phyloP scores from a whole-genome alignment of 2,797 vertebrate species.

The Mycteria americana region DNA sequence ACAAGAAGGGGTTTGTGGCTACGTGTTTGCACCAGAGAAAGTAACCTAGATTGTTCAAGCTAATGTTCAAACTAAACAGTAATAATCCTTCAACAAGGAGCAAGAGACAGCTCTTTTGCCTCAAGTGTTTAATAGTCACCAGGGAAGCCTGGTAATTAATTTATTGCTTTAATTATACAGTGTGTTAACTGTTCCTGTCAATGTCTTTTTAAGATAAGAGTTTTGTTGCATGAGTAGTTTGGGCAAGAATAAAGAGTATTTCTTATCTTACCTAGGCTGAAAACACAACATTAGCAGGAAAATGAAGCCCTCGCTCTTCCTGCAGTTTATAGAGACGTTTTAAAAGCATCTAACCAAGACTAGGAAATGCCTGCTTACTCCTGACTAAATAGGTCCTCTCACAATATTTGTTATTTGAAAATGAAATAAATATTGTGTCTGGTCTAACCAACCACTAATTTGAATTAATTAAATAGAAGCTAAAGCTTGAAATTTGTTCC shows the following conservation, averaged over 20 bases:
- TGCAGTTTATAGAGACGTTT: not conserved
- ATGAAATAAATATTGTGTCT: not conserved
- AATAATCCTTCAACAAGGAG: not conserved
- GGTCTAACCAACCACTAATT: not conserved
- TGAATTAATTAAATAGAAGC: not conserved
- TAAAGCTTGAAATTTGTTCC: not conserved
- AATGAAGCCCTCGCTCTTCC: not conserved
- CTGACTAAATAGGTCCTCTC: not conserved
- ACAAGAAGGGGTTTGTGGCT: not conserved
- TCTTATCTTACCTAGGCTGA: not conserved
- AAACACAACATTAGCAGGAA: not conserved
- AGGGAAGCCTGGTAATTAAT: conserved; percentile 35
- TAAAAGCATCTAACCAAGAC: not conserved
- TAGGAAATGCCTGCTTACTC: not conserved
- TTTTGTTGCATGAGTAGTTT: not conserved
- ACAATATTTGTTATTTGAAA: not conserved
- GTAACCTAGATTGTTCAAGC: not conserved
- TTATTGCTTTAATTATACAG: conserved; percentile 29
- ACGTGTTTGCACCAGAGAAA: not conserved
- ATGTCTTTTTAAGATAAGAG: conserved; percentile 7
- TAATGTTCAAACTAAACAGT: not conserved
- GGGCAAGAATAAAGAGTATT: not conserved
- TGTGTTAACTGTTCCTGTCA: not conserved
- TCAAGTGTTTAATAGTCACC: conserved; percentile 10
- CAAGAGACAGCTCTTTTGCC: not conserved